Base-by-base conservation (phyloP, 2,888 invertebrate genomes). In the Itoplectis maculator region DNA sequence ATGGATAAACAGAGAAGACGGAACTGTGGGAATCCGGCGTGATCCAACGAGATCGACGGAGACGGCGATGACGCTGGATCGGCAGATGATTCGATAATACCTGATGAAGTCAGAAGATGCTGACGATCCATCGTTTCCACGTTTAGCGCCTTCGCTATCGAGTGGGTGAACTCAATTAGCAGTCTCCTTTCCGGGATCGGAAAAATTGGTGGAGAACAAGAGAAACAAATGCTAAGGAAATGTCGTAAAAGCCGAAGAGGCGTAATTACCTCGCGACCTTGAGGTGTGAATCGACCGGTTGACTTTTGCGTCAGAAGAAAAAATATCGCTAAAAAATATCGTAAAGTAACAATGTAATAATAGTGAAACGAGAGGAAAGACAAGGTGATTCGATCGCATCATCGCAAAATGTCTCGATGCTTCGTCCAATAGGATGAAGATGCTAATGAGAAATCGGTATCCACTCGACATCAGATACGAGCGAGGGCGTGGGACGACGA, bases 111-210 rank as follows among this genome's bases (percentile, higher is more conserved):
- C 49, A 65, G 45, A 79, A 79, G 82, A 37, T 59, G n/a, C n/a
- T n/a, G n/a, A n/a, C n/a, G 69, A 75, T 51, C 29, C 56, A 40
- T 66, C 59, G 13, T 72, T 59, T 75, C 35, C 66, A 79, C 61
- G 72, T 29, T 73, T 11, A 11, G 15, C 45, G 45, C 18, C 23
- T 35, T 65, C 23, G 47, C 40, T n/a, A 15, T 9, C 29, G 75
- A 72, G 82, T 82, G 79, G 82, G 75, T 79, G 79, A 72, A 79
- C 18, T 82, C 45, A 74, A 82, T 74, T 47, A 70, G 56, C 73
- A 74, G 18, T 56, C 56, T 45, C 79, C 82, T 51, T 74, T 54
- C 9, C 15, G 40, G 63, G 49, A n/a, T n/a, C n/a, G 15, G 40
- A 65, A 56, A 15, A 75, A 75, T 42, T 45, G 9, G 37, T 13